phyloP scores from a whole-genome alignment of 92 coral and sea anemone species.

The Diadumene lineata region DNA sequence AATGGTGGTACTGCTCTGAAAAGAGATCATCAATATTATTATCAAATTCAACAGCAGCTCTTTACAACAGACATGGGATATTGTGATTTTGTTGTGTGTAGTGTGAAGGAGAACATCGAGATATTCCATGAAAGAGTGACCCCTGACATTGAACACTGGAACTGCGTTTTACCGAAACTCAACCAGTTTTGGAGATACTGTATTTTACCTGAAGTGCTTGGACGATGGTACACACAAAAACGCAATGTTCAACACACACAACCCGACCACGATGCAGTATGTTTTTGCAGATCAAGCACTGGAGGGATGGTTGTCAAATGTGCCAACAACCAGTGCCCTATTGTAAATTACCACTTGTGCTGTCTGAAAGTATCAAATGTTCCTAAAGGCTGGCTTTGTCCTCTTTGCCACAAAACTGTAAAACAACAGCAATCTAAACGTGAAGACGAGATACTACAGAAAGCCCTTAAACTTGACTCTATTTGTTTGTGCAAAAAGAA shows the following conservation, averaged over 20 bases:
- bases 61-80: slow-evolving; percentile 12
- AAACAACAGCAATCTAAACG: slow-evolving; percentile 21
- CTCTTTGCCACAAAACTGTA: slow-evolving; percentile 40
- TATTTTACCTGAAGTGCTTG: slow-evolving; percentile 42
- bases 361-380: slow-evolving; percentile 35
- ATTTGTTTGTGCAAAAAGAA: slow-evolving; percentile 39
- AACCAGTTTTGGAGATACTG: slow-evolving; percentile 53
- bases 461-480: slow-evolving; percentile 10
- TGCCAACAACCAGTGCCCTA: slow-evolving; percentile 14
- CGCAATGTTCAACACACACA: slow-evolving; percentile 28
- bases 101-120: slow-evolving; percentile 2
- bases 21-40: too few species aligned
- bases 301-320: slow-evolving; percentile 3
- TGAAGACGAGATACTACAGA: slow-evolving; percentile 9
- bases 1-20: slow-evolving; percentile 44
- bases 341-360: slow-evolving; percentile 21
- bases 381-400: slow-evolving; percentile 48
- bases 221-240: slow-evolving; percentile 43
- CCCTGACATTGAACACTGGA: slow-evolving; percentile 49
- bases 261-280: slow-evolving; percentile 29
- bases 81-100: slow-evolving; percentile 10
- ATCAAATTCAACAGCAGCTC: slow-evolving; percentile 70
- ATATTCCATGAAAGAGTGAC: slow-evolving; percentile 3
- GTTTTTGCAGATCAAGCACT: slow-evolving; percentile 28
- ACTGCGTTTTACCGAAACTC: slow-evolving; percentile 32